Evolutionary conservation across 1,140 invertebrate genomes (phyloP), one percentile per base, ranked within the genome.

Genomic region (Drosophila miranda): DNA sequence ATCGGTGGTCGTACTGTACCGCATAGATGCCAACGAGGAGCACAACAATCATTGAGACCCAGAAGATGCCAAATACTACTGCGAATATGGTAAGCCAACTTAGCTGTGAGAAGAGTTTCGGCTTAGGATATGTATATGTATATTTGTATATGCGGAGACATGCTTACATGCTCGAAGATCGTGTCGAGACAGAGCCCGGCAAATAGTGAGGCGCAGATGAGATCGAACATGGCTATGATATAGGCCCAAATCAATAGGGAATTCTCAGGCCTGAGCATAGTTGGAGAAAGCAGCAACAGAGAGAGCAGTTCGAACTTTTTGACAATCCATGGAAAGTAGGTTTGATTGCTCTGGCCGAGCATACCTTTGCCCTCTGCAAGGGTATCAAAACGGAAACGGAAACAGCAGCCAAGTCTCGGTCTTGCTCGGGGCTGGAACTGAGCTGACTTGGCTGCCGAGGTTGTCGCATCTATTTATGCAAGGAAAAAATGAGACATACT

Each of bases 391-490:
- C 68, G 82, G 73, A 84, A 84, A 64, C 73, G 81, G 81, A 84
- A 84, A 81, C 73, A 69, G 68, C 57, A 77, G 75, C 73, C 63
- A 43, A 60, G 78, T 72, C 67, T 53, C 52, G 53, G 16, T 26
- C 16, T 19, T 30, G 48, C 41, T 30, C 34, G 34, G 34, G 64
- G 19, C 19, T 19, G 19, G 19, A 5, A 5, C 23, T 26, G 23
- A n/a, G 49, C 55, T 73, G 69, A 50, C 66, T 70, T 62, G 70
- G 64, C 73, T 49, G 52, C 50, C 59, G 60, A 45, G 75, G 67
- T 38, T 64, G 72, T 74, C 82, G 63, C 78, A 63, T 87, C 81
- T 84, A 84, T 84, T 84, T 84, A 84, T 84, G 81, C 81, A 75
- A 58, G 68, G 73, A 70, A 69, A 61, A 60, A 68, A 58, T 67